Percentiles rank a stretch among this genome's conserved stretches.
These are phyloP conservation scores for Melolontha melolontha DNA, from an alignment of 2,888 invertebrate species.

Conservation along the genomic window DNA sequence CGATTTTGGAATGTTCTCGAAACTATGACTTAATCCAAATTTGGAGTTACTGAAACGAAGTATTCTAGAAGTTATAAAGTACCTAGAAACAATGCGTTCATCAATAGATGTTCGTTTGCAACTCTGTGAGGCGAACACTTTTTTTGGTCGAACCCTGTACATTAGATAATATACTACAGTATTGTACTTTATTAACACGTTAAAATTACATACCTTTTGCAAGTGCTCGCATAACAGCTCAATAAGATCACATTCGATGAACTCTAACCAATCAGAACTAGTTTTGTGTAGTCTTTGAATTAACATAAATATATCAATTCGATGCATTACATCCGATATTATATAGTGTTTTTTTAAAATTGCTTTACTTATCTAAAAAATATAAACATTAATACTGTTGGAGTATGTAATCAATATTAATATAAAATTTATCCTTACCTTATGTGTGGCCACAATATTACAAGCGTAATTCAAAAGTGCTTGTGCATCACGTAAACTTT, in stretches of 20 bases:
- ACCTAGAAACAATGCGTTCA: too few species aligned
- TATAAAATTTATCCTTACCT: constrained; percentile 21
- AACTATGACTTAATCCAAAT: too few species aligned
- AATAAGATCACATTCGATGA: constrained; percentile 63
- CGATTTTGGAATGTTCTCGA: too few species aligned
- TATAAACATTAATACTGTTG: not conserved
- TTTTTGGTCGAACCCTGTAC: too few species aligned
- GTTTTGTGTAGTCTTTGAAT: constrained; percentile 50
- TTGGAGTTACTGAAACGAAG: too few species aligned
- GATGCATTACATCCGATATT: constrained; percentile 52
- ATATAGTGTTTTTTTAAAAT: constrained; percentile 22
- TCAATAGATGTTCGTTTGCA: too few species aligned
- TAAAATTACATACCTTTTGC: constrained; percentile 59
- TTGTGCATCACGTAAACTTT: constrained; percentile 49
- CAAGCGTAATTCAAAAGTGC: constrained; percentile 54
- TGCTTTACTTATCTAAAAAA: constrained; percentile 8
- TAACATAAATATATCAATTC: constrained; percentile 63
- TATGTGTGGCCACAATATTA: not conserved
- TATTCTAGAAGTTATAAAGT: too few species aligned
- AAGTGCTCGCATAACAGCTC: constrained; percentile 62
- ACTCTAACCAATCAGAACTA: constrained; percentile 63
- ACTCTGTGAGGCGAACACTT: too few species aligned
- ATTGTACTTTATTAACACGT: too few species aligned
- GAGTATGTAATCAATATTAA: not conserved
- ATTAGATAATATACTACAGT: too few species aligned